Evolutionary conservation across 1,140 invertebrate genomes (phyloP).

Genomic region (Gryllus bimaculatus): DNA sequence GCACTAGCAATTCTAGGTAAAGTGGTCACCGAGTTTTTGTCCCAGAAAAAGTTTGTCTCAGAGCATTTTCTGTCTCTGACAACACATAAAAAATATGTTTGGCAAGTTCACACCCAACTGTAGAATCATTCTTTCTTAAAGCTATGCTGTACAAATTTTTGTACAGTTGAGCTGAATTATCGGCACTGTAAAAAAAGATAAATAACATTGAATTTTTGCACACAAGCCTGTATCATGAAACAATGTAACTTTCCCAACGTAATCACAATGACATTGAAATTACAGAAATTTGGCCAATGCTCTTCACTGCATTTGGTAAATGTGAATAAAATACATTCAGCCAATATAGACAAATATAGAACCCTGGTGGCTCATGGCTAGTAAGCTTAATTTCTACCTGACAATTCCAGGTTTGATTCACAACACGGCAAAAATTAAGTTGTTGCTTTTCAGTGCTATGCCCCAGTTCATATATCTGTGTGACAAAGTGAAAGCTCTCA

Average conservation of each 20-base stretch:
- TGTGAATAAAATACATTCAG: not conserved
- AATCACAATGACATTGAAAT: too few species aligned
- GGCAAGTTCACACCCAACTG: not conserved
- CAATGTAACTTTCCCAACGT: too few species aligned
- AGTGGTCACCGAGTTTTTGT: not conserved
- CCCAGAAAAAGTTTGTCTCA: not conserved
- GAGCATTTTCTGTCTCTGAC: not conserved
- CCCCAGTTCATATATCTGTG: too few species aligned
- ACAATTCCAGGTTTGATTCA: too few species aligned
- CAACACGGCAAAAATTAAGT: too few species aligned
- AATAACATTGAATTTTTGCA: not conserved
- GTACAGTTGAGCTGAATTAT: not conserved
- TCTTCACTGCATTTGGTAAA: not conserved
- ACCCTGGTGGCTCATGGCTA: not conserved
- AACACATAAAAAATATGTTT: not conserved
- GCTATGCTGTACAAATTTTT: constrained; percentile 7
- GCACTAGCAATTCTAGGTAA: not conserved
- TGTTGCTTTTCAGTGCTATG: too few species aligned
- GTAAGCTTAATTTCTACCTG: not conserved
- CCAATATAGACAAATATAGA: not conserved
- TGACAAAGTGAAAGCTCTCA: too few species aligned
- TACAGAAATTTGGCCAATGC: not conserved
- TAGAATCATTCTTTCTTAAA: not conserved
- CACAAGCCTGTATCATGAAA: not conserved
- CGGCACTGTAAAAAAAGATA: not conserved